These are phyloP conservation scores for Acrocephalus arundinaceus DNA, from an alignment of 2,113 vertebrate species.

Conservation along the genomic window DNA sequence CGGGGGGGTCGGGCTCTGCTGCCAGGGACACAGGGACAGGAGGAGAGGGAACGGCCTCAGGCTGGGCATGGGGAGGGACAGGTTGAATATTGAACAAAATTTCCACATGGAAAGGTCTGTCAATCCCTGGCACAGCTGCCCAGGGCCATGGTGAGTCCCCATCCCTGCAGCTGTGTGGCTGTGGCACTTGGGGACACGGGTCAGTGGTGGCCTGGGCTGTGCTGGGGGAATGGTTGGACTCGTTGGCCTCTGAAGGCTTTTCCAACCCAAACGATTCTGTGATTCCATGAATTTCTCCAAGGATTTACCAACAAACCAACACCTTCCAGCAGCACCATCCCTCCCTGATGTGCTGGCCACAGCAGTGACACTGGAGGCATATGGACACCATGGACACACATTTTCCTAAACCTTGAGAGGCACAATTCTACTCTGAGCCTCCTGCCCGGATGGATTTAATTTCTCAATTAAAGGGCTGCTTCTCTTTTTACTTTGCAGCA, in stretches of 20 bases:
- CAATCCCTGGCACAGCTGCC: neutral
- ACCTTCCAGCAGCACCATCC: neutral
- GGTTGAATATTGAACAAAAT: neutral
- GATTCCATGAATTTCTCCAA: neutral
- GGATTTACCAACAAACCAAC: neutral
- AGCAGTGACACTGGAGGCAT: neutral
- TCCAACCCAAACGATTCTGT: neutral
- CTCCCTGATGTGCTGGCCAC: rapidly evolving
- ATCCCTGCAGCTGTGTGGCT: rapidly evolving
- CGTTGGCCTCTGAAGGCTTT: neutral
- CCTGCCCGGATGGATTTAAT: neutral
- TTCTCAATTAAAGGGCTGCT: neutral
- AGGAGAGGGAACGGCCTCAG: neutral
- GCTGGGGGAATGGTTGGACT: too few relatives aligned
- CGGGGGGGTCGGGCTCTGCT: neutral
- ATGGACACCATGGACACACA: rapidly evolving
- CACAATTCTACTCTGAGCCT: neutral
- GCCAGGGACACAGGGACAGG: neutral
- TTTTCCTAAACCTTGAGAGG: neutral
- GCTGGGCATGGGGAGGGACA: rapidly evolving
- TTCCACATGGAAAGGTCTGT: rapidly evolving
- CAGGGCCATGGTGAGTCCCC: neutral
- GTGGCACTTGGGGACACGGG: rapidly evolving
- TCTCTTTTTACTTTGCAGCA: neutral
- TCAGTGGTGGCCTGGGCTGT: neutral